Conservation (phyloP, 2,888 invertebrate genomes). For the Cephalotes varians region DNA sequence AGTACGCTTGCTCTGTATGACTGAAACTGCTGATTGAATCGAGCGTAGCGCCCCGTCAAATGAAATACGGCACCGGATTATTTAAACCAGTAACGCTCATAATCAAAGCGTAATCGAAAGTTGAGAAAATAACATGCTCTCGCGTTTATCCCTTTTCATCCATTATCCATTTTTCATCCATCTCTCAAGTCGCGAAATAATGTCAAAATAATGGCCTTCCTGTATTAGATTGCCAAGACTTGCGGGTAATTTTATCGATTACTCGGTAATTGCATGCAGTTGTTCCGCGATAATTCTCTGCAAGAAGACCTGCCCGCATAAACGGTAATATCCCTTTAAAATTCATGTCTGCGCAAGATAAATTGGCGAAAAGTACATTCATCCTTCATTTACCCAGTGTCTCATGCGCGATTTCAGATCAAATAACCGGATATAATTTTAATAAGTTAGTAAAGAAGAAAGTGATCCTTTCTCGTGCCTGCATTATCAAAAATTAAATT, state of each 20-base stretch:
- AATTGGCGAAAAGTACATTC: conserved; percentile 19
- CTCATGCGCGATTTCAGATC: background rate
- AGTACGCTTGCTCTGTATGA: conserved; percentile 44
- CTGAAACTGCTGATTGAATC: conserved; percentile 64
- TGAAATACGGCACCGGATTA: conserved; percentile 54
- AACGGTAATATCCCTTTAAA: conserved; percentile 30
- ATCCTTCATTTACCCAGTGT: background rate
- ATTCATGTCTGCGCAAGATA: conserved; percentile 30
- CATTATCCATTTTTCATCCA: conserved; percentile 15
- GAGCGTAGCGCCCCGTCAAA: conserved; percentile 48
- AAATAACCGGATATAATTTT: conserved; percentile 12
- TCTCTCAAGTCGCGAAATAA: conserved; percentile 17
- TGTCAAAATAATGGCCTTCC: conserved; percentile 32
- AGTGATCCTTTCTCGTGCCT: background rate
- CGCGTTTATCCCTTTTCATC: no score
- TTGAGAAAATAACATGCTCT: conserved; percentile 51
- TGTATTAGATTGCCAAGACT: background rate
- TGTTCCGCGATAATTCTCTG: conserved; percentile 9
- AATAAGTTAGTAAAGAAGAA: background rate
- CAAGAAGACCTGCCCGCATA: conserved; percentile 28
- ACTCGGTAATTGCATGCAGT: conserved; percentile 29
- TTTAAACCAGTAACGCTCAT: conserved; percentile 42
- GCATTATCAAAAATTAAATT: background rate
- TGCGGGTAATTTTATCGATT: conserved; percentile 38
- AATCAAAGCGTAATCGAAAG: conserved; percentile 64